Evolutionary conservation across 2,113 vertebrate species (phyloP), one percentile per base, ranked within the genome.

Genomic region (Geococcyx californianus): DNA sequence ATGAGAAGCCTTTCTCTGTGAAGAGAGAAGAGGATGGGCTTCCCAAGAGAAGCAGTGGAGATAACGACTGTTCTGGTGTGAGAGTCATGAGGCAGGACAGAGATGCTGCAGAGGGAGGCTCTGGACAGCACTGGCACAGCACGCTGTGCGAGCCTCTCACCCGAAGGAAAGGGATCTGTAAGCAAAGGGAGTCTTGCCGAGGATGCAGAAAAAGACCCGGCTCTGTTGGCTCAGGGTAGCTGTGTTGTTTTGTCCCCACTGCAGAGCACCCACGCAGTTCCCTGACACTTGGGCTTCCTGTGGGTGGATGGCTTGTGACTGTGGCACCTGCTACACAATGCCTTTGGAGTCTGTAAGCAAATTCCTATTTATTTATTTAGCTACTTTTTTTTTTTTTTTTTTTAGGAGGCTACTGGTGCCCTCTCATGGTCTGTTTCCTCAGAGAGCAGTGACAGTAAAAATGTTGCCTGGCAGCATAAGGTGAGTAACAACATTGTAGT

Each of bases 341-440:
- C 68, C 47, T 72, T 33, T 63, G 8, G 38, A 94, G 28, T 20
- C 73, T 24, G 47, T 28, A 67, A 93, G 75, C 36, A 42, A 84
- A 59, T 42, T 63, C 33, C 14, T 18, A 0, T 26, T 68, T 33
- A 26, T 67, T 94, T 38, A 40, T 52, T 72, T 28, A 33, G 18
- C 33, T n/a, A 1, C 33, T 58, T 51, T 36, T 15, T 8, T 26
- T 31, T 20, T 12, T 6, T 20, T 55, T 63, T 7, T 25, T 40
- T 29, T n/a, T 6, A 3, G 29, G 85, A 70, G 42, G 16, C n/a
- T 44, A 16, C 68, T 63, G 72, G 75, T 74, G 88, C 93, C 95
- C 96, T 97, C 92, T 68, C 14, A 60, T 93, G 96, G 92, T 66
- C 34, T 19, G 6, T 47, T 38, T 33, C 11, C 1, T 3, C 6